A percentile compares a stretch with the other conserved stretches of the same genome.
phyloP scores from a whole-genome alignment of 1,140 invertebrate genomes.

The Megalopta genalis region DNA sequence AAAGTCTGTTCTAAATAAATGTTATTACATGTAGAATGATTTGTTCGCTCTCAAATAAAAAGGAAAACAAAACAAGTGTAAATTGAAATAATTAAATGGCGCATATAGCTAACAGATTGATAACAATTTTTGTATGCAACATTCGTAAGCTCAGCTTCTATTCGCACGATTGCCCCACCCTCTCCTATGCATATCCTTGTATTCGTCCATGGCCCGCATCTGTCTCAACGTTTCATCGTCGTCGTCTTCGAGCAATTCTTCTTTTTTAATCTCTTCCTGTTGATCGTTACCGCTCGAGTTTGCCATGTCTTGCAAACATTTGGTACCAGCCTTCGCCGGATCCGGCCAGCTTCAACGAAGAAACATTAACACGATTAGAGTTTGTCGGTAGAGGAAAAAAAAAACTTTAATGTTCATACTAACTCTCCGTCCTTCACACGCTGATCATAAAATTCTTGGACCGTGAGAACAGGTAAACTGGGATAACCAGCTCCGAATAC shows the following conservation, averaged over 20 bases:
- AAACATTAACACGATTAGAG: slow-evolving; percentile 19
- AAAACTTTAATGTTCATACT: slow-evolving; percentile 68
- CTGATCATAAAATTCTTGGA: slow-evolving; percentile 97
- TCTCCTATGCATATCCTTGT: slow-evolving; percentile 92
- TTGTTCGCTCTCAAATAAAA: too few species aligned
- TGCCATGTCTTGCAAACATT: slow-evolving; percentile 66
- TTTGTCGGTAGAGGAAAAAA: background rate
- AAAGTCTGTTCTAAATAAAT: too few species aligned
- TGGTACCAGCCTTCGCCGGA: slow-evolving; percentile 62
- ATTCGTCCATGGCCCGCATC: slow-evolving; percentile 91
- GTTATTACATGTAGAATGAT: too few species aligned
- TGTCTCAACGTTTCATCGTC: slow-evolving; percentile 86
- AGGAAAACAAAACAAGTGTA: too few species aligned
- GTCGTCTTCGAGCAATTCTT: slow-evolving; percentile 86
- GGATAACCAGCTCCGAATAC: slow-evolving; percentile 98
- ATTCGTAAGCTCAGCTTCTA: slow-evolving; percentile 83
- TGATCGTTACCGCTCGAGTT: slow-evolving; percentile 58
- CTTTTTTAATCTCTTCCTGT: slow-evolving; percentile 73
- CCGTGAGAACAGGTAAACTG: slow-evolving; percentile 92
- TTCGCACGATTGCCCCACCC: slow-evolving; percentile 95
- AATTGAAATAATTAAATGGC: too few species aligned
- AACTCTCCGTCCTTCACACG: slow-evolving; percentile 89
- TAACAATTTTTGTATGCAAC: too few species aligned
- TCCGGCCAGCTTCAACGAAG: slow-evolving; percentile 72
- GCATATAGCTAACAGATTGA: too few species aligned